phyloP scores from a whole-genome alignment of 2,113 vertebrate genomes.

The Prunella fulvescens region DNA sequence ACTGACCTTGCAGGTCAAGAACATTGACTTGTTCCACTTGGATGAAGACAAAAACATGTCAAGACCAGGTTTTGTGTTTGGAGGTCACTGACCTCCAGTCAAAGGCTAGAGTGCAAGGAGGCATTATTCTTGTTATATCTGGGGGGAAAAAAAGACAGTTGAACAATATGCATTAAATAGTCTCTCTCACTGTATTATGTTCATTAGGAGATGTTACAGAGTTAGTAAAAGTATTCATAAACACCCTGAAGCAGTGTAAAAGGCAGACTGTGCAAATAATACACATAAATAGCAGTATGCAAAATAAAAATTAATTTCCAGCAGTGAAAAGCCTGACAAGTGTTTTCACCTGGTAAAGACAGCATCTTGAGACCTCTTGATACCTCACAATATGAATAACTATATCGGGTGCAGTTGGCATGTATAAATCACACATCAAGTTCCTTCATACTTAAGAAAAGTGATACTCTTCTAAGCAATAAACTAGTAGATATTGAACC shows the following conservation, averaged over 20 bases:
- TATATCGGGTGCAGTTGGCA: background rate
- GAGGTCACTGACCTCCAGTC: background rate
- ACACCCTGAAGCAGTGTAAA: background rate
- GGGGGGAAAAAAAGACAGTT: background rate
- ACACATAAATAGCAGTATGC: background rate
- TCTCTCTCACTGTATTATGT: background rate
- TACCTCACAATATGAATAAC: background rate
- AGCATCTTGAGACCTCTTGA: background rate
- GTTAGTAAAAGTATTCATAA: background rate
- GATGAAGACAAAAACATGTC: background rate
- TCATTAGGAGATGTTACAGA: background rate
- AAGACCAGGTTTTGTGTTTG: background rate
- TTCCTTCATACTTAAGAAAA: background rate
- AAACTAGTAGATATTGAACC: background rate
- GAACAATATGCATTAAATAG: background rate
- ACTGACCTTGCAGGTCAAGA: background rate
- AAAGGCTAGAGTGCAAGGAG: background rate
- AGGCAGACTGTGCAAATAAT: background rate
- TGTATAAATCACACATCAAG: background rate
- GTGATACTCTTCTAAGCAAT: background rate
- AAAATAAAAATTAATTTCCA: background rate
- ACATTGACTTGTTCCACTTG: slow-evolving; percentile 1
- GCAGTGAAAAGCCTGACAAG: background rate
- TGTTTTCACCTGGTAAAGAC: background rate
- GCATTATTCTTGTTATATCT: background rate